Base-by-base conservation (phyloP, 2,888 invertebrate genomes). In the Dermolepida albohirtum region DNA sequence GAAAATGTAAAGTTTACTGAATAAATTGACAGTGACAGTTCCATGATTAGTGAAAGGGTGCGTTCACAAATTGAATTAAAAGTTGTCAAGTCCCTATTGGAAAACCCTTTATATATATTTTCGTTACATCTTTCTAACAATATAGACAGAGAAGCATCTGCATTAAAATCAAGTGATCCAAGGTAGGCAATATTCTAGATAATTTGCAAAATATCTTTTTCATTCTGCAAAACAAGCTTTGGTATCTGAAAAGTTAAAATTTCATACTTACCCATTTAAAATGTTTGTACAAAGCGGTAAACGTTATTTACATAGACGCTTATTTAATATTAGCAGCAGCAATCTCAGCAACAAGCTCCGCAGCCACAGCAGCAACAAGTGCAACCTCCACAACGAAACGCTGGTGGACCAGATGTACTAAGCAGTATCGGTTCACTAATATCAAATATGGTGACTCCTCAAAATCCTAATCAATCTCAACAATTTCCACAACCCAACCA, bases 311-410 rank as follows among this genome's bases (percentile, higher is more conserved):
- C 34, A 62, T 49, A 34, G 44, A 5, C 14, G 59, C 59, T 62
- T 57, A 55, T 66, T 64, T 51, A 54, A 50, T 54, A 22, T 39
- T 52, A 78, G 39, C 74, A 70, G 44, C 71, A 67, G 43, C 74
- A 74, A 52, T 72, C 72, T 50, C 68, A 63, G 41, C 43, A 55
- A 39, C 29, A 71, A 57, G 41, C 74, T 64, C 74, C 72, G 51
- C 77, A 73, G 63, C 75, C 70, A 52, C 70, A 70, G 29, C 54
- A 68, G 41, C 59, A 22, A 54, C 59, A 66, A 29, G 44, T 50
- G 52, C 66, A 62, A 66, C 70, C 59, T 34, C 70, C 66, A 10
- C 66, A n/a, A 8, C 14, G 12, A 41, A 39, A 54, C n/a, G n/a
- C 51, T 16, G 50, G 49, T n/a, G 57, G 50, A 17, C 44, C 34